Evolutionary conservation across 2,797 vertebrate species (phyloP).

Genomic region (Valencia hispanica): DNA sequence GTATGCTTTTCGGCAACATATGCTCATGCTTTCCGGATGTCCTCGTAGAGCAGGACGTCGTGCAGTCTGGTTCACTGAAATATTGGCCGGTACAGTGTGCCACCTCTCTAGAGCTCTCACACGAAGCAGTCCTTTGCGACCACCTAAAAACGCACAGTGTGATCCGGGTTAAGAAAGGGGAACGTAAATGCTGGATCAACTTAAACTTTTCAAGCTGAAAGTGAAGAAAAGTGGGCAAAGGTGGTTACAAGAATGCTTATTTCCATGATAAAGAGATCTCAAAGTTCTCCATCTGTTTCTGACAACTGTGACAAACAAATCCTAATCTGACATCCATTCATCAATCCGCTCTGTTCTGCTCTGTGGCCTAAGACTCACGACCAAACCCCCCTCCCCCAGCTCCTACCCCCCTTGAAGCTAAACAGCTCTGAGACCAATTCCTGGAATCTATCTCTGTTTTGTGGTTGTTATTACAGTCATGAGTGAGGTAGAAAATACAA

Average conservation of each 20-base stretch:
- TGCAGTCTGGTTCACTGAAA: too few species aligned
- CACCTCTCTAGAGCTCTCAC: too few species aligned
- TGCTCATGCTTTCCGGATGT: too few species aligned
- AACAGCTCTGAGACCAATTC: neutral
- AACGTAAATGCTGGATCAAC: neutral
- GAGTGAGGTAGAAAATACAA: constrained; percentile 27
- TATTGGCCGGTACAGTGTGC: too few species aligned
- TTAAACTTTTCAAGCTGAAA: neutral
- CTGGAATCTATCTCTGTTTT: neutral
- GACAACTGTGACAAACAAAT: constrained; percentile 4
- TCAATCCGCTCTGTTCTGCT: constrained; percentile 10
- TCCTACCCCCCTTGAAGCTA: neutral
- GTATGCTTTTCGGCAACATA: too few species aligned
- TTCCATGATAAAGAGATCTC: constrained; percentile 34
- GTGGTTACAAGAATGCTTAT: constrained; percentile 9
- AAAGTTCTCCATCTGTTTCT: constrained; percentile 43
- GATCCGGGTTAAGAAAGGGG: too few species aligned
- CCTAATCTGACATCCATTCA: constrained; percentile 10
- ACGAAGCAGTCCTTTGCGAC: too few species aligned
- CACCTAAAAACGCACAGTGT: too few species aligned
- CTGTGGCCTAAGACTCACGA: constrained; percentile 20
- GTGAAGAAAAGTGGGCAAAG: neutral
- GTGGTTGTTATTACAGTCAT: constrained; percentile 53
- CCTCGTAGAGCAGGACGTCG: too few species aligned
- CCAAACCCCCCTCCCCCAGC: constrained; percentile 36